Base-by-base conservation (phyloP, 2,797 vertebrate genomes). In the Dendrocincla tyrannina region DNA sequence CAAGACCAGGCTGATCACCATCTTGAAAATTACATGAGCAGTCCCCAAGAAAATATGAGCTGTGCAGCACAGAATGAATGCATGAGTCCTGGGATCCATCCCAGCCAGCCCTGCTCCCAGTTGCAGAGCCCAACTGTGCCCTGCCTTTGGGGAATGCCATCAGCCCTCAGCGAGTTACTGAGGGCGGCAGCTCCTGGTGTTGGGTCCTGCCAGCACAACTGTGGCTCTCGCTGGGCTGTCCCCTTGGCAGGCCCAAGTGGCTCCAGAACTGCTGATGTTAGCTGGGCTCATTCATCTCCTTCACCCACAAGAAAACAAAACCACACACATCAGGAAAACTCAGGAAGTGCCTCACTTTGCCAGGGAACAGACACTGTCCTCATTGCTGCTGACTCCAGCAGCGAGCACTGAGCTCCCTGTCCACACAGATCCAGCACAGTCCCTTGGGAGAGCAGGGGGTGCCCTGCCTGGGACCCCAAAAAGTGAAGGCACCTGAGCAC, bases 11-110 rank as follows among this genome's bases (percentile, higher is more conserved):
- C 60, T 79, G 75, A 79, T 95, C 46, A 63, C 52, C n/a, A 9
- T 78, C 78, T 84, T 91, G 55, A 87, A 95, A 94, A 89, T 33
- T 9, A 88, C 13, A 35, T 17, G 41, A 75, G 19, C 64, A 55
- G 49, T 66, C 73, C 55, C 64, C 52, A 68, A 46, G 70, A 82
- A 94, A 92, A 64, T 37, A 49, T 30, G 8, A 91, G 55, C 20
- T 70, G 20, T 66, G 55, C 32, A 15, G 10, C 35, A n/a, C 42
- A 81, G 64, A 88, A 82, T 1, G 2, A 78, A 62, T 10, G 13
- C 46, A 28, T 17, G 50, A 42, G 59, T 49, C 35, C 33, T 53
- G 42, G 11, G 60, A 80, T 52, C 82, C 49, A 39, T 28, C 39
- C 59, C 76, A 37, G 63, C 24, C 66, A 39, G 37, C 24, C 80